A percentile compares a stretch with the other conserved stretches of the same genome.
phyloP scores from a whole-genome alignment of 1,140 invertebrate species.

The Lethocerus indicus region DNA sequence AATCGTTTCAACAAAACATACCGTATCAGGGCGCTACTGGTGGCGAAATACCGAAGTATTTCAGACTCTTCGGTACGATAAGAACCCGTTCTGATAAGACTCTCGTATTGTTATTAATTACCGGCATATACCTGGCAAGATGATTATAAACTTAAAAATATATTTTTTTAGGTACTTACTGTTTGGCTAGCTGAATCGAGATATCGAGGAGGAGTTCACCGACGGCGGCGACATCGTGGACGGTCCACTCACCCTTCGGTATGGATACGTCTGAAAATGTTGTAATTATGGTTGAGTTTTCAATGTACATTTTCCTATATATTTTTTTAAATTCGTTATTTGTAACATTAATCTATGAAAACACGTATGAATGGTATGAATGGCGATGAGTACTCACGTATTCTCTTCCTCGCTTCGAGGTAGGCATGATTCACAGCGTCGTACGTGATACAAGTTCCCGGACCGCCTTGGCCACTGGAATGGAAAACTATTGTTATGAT shows the following conservation, averaged over 20 bases:
- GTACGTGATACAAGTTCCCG: slow-evolving; percentile 76
- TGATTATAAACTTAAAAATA: too few relatives aligned
- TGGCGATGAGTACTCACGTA: slow-evolving; percentile 40
- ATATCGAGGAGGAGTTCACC: slow-evolving; percentile 74
- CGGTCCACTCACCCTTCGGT: slow-evolving; percentile 55
- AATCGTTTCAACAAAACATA: too few relatives aligned
- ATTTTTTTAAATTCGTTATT: neutral
- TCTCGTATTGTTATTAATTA: too few relatives aligned
- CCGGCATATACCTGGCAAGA: too few relatives aligned
- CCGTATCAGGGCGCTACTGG: too few relatives aligned
- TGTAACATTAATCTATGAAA: neutral
- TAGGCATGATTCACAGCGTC: slow-evolving; percentile 81
- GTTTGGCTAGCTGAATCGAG: slow-evolving; percentile 63
- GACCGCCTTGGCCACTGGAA: slow-evolving; percentile 46
- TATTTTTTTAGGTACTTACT: slow-evolving; percentile 38
- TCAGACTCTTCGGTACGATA: too few relatives aligned
- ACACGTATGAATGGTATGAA: neutral
- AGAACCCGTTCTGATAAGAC: too few relatives aligned
- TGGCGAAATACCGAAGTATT: too few relatives aligned
- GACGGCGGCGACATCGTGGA: slow-evolving; percentile 63
- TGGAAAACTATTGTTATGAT: slow-evolving; percentile 23
- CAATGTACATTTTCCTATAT: neutral
- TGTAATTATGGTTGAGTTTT: neutral
- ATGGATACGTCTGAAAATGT: slow-evolving; percentile 46
- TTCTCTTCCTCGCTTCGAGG: slow-evolving; percentile 65